Base-by-base conservation (phyloP, 1,140 invertebrate genomes). In the Scaptomyza graminum region DNA sequence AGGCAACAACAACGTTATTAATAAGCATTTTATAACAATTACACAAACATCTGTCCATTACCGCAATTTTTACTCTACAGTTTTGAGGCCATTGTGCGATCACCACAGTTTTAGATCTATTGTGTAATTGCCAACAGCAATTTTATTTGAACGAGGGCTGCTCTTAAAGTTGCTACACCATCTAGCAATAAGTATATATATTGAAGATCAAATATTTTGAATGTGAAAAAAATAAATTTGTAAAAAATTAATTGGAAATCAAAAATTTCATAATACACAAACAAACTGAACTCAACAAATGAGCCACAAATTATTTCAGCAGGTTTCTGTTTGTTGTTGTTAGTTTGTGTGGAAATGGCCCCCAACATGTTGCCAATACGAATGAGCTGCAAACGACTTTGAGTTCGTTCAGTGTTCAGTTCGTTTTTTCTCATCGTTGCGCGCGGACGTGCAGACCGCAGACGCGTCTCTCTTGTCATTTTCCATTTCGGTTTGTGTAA, bases 391-490 rank as follows among this genome's bases (percentile, higher is more conserved):
- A 44, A 72, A 60, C 55, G 64, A 49, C 43, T 47, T 31, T n/a
- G 43, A 55, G 60, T 43, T 31, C 9, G 28, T 57, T 62, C 13
- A 25, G 63, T 49, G 55, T 55, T 67, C 70, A 73, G 70, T 68
- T 67, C 70, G 70, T 66, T 73, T 67, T 73, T 68, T 67, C 70
- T 73, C 64, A 55, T 43, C 55, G 64, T 67, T 28, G 55, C 56
- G 64, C 56, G 70, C 50, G 70, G 70, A 73, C 70, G 68, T 71
- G 52, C 44, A 51, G 67, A 51, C 41, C 60, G 44, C 34, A n/a
- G n/a, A n/a, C 16, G 52, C 28, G 61, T 39, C 39, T 71, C 62
- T 47, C 39, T 37, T 49, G 54, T 71, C 54, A 59, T 59, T 57
- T 66, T 71, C 47, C 68, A 66, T 71, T 66, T 51, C 46, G 62